Evolutionary conservation across 1,140 invertebrate genomes (phyloP).

Genomic region (Ceratina calcarata): DNA sequence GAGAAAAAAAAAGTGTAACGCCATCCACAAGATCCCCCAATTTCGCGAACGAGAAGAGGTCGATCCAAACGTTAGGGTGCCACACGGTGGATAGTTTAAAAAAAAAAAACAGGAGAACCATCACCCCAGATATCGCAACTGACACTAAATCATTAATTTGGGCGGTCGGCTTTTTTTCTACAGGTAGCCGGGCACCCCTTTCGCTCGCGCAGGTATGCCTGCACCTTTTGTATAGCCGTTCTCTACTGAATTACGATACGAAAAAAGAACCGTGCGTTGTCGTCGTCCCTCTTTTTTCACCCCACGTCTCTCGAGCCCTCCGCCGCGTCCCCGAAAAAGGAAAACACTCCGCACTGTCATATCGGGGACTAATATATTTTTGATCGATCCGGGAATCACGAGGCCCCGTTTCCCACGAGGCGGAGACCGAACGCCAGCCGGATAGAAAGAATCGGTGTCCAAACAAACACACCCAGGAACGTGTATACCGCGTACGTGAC

Average conservation of each 20-base stretch:
- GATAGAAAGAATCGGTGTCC: constrained; percentile 77
- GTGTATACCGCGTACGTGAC: constrained; percentile 46
- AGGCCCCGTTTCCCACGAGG: constrained; percentile 76
- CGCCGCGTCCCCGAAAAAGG: constrained; percentile 58
- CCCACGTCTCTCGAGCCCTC: constrained; percentile 37
- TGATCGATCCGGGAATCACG: constrained; percentile 77
- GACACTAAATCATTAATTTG: constrained; percentile 81
- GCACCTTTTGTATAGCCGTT: constrained; percentile 63
- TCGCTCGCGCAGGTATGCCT: constrained; percentile 72
- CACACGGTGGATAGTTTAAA: constrained; percentile 30
- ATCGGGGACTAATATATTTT: constrained; percentile 81
- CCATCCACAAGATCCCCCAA: constrained; percentile 34
- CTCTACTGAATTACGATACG: constrained; percentile 42
- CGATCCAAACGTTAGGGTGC: constrained; percentile 52
- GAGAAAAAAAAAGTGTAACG: constrained; percentile 38
- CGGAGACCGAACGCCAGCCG: constrained; percentile 30
- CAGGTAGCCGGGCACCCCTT: constrained; percentile 77
- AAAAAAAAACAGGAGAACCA: constrained; percentile 33
- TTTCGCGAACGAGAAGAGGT: constrained; percentile 49
- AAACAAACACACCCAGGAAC: constrained; percentile 78
- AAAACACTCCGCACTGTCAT: constrained; percentile 80
- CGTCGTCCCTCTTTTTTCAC: constrained; percentile 12
- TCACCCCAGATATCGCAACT: constrained; percentile 73
- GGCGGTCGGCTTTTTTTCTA: constrained; percentile 62
- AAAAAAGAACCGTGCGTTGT: constrained; percentile 52